Base-by-base conservation (phyloP, 2,113 vertebrate species). In the Bostrychus sinensis region DNA sequence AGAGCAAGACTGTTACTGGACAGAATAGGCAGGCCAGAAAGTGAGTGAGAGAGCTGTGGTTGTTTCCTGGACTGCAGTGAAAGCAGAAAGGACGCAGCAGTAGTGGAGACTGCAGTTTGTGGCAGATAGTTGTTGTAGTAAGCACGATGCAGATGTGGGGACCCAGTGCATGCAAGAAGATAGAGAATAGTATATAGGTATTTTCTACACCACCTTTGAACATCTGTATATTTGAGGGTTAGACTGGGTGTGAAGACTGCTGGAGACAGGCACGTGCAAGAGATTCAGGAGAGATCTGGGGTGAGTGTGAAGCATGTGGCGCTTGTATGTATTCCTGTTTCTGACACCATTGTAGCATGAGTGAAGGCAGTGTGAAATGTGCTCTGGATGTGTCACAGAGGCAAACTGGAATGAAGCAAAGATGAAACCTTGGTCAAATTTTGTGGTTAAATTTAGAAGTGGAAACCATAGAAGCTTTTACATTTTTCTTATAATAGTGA, bases 121-220 rank as follows among this genome's bases (percentile, higher is more conserved):
- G 45, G 61, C 10, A 53, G 62, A 72, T 66, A 72, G 75, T 85
- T 83, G 82, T 82, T 83, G 83, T 86, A 77, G 86, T 82, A 85
- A 85, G 75, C 63, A 67, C 23, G 19, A 72, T 82, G 66, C 73
- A 80, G 48, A 58, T 72, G 59, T 30, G 39, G 42, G 13, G 62
- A 28, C 16, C 3, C n/a, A 28, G 64, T 54, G n/a, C 42, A 65
- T 39, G 19, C 60, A 50, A 55, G 30, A 17, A 56, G 17, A 66
- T 25, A 37, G 37, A 28, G 17, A 4, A 17, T 7, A 37, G 5
- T 23, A n/a, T 43, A 36, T 14, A 48, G 66, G 60, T 28, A 22
- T n/a, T 19, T 4, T 62, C 16, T 43, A 51, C 55, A 57, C 12
- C 23, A 26, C 38, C 43, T 37, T 26, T 5, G 43, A 57, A 39